Conservation (phyloP, 2,888 invertebrate species). For the Esperia sulphurella region DNA sequence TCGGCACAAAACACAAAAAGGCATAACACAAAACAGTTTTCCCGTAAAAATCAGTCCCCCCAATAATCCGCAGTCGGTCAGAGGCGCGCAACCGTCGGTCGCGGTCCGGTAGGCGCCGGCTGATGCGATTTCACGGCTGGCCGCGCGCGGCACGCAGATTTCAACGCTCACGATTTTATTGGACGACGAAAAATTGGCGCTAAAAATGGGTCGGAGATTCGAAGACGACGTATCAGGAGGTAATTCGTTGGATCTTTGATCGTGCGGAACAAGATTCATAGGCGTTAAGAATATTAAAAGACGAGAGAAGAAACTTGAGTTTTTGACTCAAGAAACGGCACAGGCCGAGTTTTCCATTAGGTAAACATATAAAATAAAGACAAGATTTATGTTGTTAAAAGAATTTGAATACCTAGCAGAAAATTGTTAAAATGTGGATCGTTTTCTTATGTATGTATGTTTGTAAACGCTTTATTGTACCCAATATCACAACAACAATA, state of each 20-base stretch:
- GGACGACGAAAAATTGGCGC: slow-evolving; percentile 14
- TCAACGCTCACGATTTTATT: slow-evolving; percentile 7
- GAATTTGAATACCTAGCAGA: too few species aligned
- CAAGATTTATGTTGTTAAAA: too few species aligned
- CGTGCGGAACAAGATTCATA: background rate
- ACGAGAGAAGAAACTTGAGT: too few species aligned
- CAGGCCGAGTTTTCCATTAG: too few species aligned
- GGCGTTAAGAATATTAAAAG: background rate
- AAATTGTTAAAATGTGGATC: too few species aligned
- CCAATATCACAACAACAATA: too few species aligned
- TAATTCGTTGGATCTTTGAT: background rate
- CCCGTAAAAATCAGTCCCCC: slow-evolving; percentile 9
- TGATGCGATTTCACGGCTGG: slow-evolving; percentile 28
- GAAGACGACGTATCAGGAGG: background rate
- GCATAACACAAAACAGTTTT: background rate
- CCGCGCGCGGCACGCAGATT: slow-evolving; percentile 16
- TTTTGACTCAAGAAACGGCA: too few species aligned
- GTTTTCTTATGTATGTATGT: too few species aligned
- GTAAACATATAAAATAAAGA: too few species aligned
- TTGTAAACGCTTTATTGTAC: too few species aligned
- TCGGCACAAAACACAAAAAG: too few species aligned
- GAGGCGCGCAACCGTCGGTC: slow-evolving; percentile 52
- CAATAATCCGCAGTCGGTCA: slow-evolving; percentile 36
- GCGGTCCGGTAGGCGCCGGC: slow-evolving; percentile 18
- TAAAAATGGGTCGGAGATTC: slow-evolving; percentile 1